Evolutionary conservation across 2,797 vertebrate species (phyloP).

Genomic region (Salmo trutta): DNA sequence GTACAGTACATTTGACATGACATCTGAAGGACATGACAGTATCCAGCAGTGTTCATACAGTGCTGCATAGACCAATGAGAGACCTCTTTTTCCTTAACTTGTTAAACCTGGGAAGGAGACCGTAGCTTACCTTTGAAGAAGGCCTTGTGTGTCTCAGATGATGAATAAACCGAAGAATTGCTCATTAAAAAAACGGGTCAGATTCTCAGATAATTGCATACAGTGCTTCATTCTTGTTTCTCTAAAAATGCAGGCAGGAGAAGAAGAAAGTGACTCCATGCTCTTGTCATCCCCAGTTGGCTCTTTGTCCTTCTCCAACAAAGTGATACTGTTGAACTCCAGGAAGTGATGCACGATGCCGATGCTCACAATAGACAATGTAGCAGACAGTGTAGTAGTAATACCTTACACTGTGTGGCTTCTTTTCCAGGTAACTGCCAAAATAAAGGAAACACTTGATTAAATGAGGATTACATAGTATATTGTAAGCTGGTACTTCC

Average conservation of each 20-base stretch:
- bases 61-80: not conserved
- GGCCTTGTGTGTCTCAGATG: not conserved
- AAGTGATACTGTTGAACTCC: not conserved
- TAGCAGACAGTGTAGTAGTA: not conserved
- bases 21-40: conserved; percentile 1
- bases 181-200: conserved; percentile 29
- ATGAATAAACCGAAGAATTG: conserved; percentile 13
- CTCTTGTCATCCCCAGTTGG: not conserved
- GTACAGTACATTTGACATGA: not conserved
- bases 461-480: no score
- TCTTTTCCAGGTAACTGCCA: no score
- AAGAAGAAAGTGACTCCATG: not conserved
- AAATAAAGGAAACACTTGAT: no score
- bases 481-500: no score
- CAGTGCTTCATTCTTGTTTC: conserved; percentile 2
- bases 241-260: conserved; percentile 1
- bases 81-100: not conserved
- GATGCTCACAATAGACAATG: not conserved
- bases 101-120: conserved; percentile 7
- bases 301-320: not conserved
- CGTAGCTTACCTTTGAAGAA: conserved; percentile 9
- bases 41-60: not conserved
- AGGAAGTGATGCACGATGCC: not conserved
- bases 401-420: not conserved
- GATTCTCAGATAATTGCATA: conserved; percentile 14